Conservation (phyloP, 2,797 vertebrate species). For the Aratinga solstitialis region DNA sequence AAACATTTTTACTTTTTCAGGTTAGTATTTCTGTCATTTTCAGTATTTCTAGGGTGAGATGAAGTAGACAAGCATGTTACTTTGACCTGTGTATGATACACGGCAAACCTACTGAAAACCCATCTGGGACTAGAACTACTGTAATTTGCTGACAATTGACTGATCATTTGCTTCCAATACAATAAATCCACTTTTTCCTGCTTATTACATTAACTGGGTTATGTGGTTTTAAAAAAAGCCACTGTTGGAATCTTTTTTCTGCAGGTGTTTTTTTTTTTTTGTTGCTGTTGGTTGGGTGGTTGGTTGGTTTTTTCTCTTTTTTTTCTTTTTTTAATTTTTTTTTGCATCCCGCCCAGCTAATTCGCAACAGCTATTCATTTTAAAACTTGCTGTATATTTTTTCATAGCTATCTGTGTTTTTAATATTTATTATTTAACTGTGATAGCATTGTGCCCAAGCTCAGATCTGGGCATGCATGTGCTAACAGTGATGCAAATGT, state of each 20-base stretch:
- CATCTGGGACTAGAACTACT: background rate
- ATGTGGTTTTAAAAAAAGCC: background rate
- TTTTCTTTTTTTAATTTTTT: background rate
- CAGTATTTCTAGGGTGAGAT: background rate
- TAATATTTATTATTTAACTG: background rate
- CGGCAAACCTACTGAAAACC: background rate
- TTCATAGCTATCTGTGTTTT: background rate
- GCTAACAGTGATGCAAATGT: background rate
- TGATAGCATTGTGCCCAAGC: background rate
- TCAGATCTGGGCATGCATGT: background rate
- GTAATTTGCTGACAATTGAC: slow-evolving; percentile 37
- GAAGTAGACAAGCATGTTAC: background rate
- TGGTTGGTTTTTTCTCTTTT: background rate
- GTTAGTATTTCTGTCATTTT: background rate
- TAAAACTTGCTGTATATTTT: background rate
- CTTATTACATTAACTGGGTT: background rate
- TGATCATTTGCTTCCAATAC: slow-evolving; percentile 11
- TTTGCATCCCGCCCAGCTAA: background rate
- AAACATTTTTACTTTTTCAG: background rate
- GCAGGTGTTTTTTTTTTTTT: background rate
- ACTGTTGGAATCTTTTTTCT: background rate
- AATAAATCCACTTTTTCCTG: background rate
- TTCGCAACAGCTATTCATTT: background rate
- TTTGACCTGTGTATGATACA: background rate
- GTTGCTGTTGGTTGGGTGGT: background rate